These are phyloP conservation scores for Psylliodes chrysocephalus DNA, from an alignment of 2,888 invertebrate genomes.

Conservation along the genomic window DNA sequence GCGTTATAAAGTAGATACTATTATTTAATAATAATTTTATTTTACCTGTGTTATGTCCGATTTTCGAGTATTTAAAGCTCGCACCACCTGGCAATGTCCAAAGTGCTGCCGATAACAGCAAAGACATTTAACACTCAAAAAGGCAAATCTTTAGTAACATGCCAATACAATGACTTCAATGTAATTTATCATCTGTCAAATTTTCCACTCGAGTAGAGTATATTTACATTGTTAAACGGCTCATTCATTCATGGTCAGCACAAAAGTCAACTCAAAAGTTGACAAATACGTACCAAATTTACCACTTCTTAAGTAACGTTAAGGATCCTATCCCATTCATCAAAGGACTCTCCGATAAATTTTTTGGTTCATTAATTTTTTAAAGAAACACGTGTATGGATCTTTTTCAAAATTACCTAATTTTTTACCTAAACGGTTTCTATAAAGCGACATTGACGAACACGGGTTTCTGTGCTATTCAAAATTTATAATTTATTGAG, in stretches of 20 bases:
- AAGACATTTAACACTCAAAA: conserved; percentile 7
- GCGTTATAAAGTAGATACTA: too few species aligned
- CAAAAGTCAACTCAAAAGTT: conserved; percentile 34
- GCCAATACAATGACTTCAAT: conserved; percentile 5
- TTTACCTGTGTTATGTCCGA: too few species aligned
- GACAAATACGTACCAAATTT: conserved; percentile 42
- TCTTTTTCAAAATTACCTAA: neutral
- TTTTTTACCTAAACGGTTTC: conserved; percentile 20
- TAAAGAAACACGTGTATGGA: conserved; percentile 38
- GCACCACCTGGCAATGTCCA: neutral
- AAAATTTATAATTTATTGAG: too few species aligned
- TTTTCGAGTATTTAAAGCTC: neutral
- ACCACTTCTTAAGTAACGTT: conserved; percentile 40
- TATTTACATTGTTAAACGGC: conserved; percentile 34
- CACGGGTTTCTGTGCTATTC: too few species aligned
- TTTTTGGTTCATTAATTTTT: conserved; percentile 39
- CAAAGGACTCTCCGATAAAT: conserved; percentile 26
- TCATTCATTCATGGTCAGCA: conserved; percentile 39
- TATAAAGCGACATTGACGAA: too few species aligned
- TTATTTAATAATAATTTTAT: too few species aligned
- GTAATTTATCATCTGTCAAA: conserved; percentile 31
- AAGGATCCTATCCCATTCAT: conserved; percentile 26
- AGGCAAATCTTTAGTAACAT: conserved; percentile 18
- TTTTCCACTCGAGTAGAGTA: conserved; percentile 46
- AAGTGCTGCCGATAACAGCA: neutral